Evolutionary conservation across 2,113 vertebrate species (phyloP).

Genomic region (Capricornis sumatraensis): DNA sequence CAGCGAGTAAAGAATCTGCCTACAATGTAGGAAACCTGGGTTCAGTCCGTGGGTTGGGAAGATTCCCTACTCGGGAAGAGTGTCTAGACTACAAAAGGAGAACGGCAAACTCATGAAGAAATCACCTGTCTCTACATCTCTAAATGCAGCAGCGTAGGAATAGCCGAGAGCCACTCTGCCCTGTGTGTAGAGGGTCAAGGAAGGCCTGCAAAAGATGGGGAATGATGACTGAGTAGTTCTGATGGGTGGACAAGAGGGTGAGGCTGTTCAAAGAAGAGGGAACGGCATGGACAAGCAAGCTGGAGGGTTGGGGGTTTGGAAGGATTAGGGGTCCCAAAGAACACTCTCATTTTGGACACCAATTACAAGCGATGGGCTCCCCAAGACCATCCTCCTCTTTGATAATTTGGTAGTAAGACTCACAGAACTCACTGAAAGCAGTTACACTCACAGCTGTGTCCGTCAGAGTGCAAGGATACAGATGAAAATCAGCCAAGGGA

Average conservation of each 20-base stretch:
- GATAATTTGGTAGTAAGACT: not conserved
- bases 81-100: not conserved
- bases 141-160: not conserved
- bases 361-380: not conserved
- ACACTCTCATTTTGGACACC: not conserved
- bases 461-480: not conserved
- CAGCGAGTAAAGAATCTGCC: not conserved
- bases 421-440: not conserved
- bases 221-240: not conserved
- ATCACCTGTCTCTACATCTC: not conserved
- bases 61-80: not conserved
- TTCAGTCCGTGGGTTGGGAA: not conserved
- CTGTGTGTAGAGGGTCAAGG: not conserved
- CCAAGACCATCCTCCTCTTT: not conserved
- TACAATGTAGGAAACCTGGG: not conserved
- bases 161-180: not conserved
- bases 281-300: fast-evolving
- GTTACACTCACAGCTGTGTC: fast-evolving
- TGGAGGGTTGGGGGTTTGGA: not conserved
- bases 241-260: not conserved
- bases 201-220: not conserved
- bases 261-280: not conserved
- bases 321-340: not conserved
- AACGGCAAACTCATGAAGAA: not conserved
- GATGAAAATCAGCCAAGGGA: not conserved